A percentile compares a stretch with the other conserved stretches of the same genome.
Evolutionary conservation across 2,888 invertebrate genomes (phyloP).

Genomic region (Myopa tessellatipennis): DNA sequence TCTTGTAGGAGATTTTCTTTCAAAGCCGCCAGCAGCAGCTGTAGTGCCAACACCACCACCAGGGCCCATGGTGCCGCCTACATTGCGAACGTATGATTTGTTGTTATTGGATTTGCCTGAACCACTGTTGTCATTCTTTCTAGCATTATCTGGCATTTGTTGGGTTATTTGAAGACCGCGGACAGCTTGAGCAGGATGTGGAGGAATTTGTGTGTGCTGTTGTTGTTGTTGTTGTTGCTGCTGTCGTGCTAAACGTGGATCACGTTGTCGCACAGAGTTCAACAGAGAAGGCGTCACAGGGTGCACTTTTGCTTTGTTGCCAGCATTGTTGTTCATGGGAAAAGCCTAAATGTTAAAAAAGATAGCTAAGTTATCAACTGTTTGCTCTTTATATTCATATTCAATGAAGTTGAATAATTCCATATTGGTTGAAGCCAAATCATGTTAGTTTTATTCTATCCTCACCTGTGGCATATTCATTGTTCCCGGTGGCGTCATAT

Average conservation of each 20-base stretch:
- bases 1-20: constrained; percentile 60
- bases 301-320: constrained; percentile 68
- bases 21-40: constrained; percentile 48
- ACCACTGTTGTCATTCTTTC: constrained; percentile 25
- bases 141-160: constrained; percentile 25
- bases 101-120: constrained; percentile 2
- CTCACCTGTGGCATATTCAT: constrained; percentile 52
- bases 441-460: not conserved
- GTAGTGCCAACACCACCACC: constrained; percentile 37
- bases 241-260: constrained; percentile 68
- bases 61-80: constrained; percentile 44
- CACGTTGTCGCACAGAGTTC: constrained; percentile 65
- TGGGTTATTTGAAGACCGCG: not conserved
- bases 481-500: constrained; percentile 43
- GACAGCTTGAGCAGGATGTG: constrained; percentile 35
- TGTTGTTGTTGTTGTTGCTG: constrained; percentile 56
- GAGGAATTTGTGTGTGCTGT: constrained; percentile 27
- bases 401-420: not conserved
- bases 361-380: not conserved
- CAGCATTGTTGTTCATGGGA: constrained; percentile 42
- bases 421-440: not conserved
- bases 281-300: constrained; percentile 71
- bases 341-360: constrained; percentile 34
- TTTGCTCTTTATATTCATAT: not conserved
- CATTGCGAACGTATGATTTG: constrained; percentile 24